phyloP scores from a whole-genome alignment of 2,113 vertebrate species.

The Archilochus colubris region DNA sequence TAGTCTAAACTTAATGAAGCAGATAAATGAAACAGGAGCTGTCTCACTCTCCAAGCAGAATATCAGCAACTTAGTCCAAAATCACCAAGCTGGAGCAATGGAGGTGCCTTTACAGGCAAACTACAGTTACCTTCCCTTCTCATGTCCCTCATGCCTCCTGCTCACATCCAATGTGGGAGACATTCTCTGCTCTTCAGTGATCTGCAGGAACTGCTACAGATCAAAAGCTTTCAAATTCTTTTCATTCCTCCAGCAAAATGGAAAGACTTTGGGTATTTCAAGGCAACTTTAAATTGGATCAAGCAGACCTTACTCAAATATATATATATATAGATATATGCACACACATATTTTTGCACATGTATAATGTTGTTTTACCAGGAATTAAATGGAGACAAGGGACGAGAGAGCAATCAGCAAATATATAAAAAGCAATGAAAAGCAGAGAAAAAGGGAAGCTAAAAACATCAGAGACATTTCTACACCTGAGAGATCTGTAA shows the following conservation, averaged over 20 bases:
- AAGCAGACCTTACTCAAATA: not conserved
- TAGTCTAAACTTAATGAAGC: constrained; percentile 72
- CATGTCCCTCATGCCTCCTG: not conserved
- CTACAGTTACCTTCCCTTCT: not conserved
- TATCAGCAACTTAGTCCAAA: constrained; percentile 30
- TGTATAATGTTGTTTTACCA: not conserved
- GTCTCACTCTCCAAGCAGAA: constrained; percentile 54
- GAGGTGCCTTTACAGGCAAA: not conserved
- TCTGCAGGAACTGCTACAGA: not conserved
- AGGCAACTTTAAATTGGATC: not conserved
- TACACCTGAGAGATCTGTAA: not conserved
- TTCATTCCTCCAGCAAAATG: not conserved
- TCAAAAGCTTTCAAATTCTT: not conserved
- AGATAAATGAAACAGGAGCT: constrained; percentile 67
- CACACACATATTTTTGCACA: not conserved
- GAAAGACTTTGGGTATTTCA: not conserved
- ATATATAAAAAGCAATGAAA: not conserved
- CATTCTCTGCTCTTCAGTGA: not conserved
- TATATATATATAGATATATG: too few relatives aligned
- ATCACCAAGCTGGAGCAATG: not conserved
- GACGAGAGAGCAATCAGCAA: not conserved
- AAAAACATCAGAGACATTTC: not conserved
- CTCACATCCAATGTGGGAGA: not conserved
- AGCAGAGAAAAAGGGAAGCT: not conserved
- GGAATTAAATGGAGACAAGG: not conserved